phyloP scores from a whole-genome alignment of 2,888 invertebrate species.

The Calliphora vomitoria region DNA sequence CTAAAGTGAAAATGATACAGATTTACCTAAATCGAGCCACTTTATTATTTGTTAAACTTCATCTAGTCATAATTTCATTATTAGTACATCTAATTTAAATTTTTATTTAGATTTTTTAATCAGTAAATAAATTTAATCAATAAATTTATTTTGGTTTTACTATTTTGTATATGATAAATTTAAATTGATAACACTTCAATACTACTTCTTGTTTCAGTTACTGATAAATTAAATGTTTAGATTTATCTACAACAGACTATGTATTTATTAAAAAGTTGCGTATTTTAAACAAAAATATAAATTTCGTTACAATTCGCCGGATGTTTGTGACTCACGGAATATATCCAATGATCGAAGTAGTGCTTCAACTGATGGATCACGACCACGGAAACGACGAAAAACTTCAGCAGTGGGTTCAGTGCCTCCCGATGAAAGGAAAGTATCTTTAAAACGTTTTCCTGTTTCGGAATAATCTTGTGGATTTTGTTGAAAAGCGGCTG shows the following conservation, averaged over 20 bases:
- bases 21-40: too few species aligned
- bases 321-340: conserved; percentile 79
- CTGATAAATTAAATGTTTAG: neutral
- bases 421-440: conserved; percentile 93
- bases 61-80: too few species aligned
- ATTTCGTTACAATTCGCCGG: conserved; percentile 77
- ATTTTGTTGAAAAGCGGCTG: conserved; percentile 89
- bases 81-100: too few species aligned
- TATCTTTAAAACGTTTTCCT: conserved; percentile 91
- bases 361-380: conserved; percentile 95
- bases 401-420: conserved; percentile 92
- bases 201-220: neutral
- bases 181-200: neutral
- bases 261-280: conserved; percentile 17
- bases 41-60: too few species aligned
- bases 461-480: conserved; percentile 84
- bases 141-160: neutral
- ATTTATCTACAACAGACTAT: neutral
- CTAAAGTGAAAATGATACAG: too few species aligned
- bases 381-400: conserved; percentile 95
- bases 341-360: conserved; percentile 86
- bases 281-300: conserved; percentile 17
- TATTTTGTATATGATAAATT: neutral
- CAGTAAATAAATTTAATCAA: neutral
- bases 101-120: neutral